Percentiles rank a stretch among this genome's conserved stretches.
phyloP scores from a whole-genome alignment of 2,797 vertebrate species.

The Dromococcyx pavoninus region DNA sequence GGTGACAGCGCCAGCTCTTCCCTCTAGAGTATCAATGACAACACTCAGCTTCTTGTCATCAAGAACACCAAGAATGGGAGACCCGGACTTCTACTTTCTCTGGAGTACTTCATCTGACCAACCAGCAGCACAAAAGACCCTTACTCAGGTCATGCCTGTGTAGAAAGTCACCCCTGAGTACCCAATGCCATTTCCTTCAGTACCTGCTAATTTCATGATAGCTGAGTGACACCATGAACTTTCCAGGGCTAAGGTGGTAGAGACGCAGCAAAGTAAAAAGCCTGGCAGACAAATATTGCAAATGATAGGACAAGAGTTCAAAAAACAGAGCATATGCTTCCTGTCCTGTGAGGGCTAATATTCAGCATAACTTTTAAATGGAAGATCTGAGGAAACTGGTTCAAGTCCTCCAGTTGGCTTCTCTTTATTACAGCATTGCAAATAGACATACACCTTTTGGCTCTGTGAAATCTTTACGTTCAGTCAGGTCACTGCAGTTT shows the following conservation, averaged over 20 bases:
- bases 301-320: background rate
- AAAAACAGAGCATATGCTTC: background rate
- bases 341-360: background rate
- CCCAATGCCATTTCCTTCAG: background rate
- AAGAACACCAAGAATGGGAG: background rate
- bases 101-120: background rate
- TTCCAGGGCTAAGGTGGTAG: background rate
- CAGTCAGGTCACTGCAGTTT: slow-evolving; percentile 43
- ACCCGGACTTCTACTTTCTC: background rate
- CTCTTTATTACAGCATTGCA: background rate
- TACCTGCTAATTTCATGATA: background rate
- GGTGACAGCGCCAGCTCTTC: too few relatives aligned
- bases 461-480: slow-evolving; percentile 29
- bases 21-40: too few relatives aligned
- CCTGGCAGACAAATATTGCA: background rate
- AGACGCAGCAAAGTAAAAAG: background rate
- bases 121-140: background rate
- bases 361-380: background rate
- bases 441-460: background rate
- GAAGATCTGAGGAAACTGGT: background rate
- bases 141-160: background rate
- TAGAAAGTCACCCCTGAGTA: background rate
- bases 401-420: background rate
- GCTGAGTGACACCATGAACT: background rate
- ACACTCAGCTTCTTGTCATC: too few relatives aligned